Evolutionary conservation across 1,140 invertebrate species (phyloP).

Genomic region (Gryon sp.): DNA sequence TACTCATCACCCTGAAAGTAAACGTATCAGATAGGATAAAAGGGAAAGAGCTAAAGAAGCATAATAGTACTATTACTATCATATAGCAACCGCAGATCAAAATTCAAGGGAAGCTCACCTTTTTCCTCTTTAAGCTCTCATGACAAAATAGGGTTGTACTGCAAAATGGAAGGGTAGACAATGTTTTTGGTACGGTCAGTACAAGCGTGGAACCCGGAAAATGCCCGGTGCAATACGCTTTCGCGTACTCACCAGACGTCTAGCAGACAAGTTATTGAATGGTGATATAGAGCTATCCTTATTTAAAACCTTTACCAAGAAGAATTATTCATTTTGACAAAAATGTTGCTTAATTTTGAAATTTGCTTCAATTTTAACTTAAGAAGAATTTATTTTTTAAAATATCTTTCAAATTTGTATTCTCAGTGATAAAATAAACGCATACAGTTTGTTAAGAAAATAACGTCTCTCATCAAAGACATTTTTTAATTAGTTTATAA

Average conservation of each 20-base stretch:
- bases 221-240: conserved; percentile 43
- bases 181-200: conserved; percentile 54
- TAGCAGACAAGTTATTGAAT: conserved; percentile 56
- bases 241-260: conserved; percentile 36
- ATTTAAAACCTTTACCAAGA: too few relatives aligned
- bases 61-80: conserved; percentile 58
- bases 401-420: too few relatives aligned
- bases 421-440: too few relatives aligned
- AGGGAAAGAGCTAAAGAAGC: conserved; percentile 50
- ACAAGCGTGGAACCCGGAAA: conserved; percentile 28
- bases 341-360: too few relatives aligned
- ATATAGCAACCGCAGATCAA: conserved; percentile 59
- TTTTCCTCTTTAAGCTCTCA: conserved; percentile 32
- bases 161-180: conserved; percentile 43
- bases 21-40: conserved; percentile 49
- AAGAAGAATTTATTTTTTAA: too few relatives aligned
- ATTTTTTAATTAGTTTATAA: too few relatives aligned
- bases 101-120: conserved; percentile 52
- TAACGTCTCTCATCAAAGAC: too few relatives aligned
- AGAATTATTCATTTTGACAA: too few relatives aligned
- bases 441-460: too few relatives aligned
- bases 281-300: too few relatives aligned
- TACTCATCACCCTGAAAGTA: conserved; percentile 54
- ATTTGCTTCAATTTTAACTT: too few relatives aligned
- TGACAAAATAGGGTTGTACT: not conserved